A percentile compares a stretch with the other conserved stretches of the same genome.
Conservation (phyloP, 2,888 invertebrate genomes). For the Drosophila birchii region DNA sequence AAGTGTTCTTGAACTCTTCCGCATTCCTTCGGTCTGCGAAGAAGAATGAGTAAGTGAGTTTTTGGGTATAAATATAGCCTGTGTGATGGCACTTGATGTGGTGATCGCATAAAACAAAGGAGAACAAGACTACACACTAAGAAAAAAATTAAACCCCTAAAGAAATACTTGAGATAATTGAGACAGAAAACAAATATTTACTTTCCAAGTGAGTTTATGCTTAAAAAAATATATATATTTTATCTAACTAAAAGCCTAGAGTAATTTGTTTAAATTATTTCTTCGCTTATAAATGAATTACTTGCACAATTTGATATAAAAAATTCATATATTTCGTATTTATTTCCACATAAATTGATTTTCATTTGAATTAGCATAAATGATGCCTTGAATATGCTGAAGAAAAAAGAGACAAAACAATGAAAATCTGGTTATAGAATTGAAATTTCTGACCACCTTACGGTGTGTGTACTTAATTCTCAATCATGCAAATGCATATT, state of each 20-base stretch:
- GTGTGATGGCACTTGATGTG: conserved; percentile 13
- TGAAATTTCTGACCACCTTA: not conserved
- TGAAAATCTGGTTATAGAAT: conserved; percentile 1
- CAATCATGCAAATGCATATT: conserved; percentile 10
- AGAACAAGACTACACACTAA: not conserved
- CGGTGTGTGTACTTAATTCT: conserved; percentile 5
- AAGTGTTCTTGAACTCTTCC: conserved; percentile 30
- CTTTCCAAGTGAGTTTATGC: not conserved
- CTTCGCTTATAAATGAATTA: not conserved
- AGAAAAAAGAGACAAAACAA: not conserved
- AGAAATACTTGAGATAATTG: not conserved
- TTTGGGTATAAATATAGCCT: conserved; percentile 19
- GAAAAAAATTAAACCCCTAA: not conserved
- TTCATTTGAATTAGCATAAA: not conserved
- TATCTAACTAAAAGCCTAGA: not conserved
- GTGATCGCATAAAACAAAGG: conserved; percentile 10
- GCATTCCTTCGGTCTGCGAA: conserved; percentile 13
- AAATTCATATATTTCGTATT: not conserved
- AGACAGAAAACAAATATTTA: not conserved
- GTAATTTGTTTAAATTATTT: not conserved
- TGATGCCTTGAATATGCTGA: not conserved
- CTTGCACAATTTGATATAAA: not conserved
- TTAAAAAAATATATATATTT: not conserved
- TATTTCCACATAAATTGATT: not conserved
- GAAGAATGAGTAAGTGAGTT: conserved; percentile 2